Evolutionary conservation across 2,888 invertebrate species (phyloP).

Genomic region (Morinoia aosen): DNA sequence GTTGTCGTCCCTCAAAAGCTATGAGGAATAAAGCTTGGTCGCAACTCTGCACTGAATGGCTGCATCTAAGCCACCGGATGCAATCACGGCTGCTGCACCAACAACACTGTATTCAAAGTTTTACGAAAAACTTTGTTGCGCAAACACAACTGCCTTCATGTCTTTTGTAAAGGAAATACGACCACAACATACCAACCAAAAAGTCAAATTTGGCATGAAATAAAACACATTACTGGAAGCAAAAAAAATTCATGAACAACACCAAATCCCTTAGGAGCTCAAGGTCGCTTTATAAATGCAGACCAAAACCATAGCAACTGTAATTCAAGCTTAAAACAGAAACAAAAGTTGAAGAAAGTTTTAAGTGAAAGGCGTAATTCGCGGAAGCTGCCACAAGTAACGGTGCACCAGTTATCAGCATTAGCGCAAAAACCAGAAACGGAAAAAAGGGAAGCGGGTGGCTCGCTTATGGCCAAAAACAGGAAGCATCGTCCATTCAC

Average conservation of each 20-base stretch:
- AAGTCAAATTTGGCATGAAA: not conserved
- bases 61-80: not conserved
- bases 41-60: not conserved
- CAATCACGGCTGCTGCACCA: not conserved
- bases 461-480: constrained; percentile 41
- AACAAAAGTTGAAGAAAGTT: not conserved
- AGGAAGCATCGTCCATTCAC: constrained; percentile 48
- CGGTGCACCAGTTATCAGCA: constrained; percentile 27
- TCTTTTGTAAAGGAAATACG: not conserved
- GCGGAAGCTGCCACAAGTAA: not conserved
- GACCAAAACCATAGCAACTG: not conserved
- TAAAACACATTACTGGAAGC: not conserved
- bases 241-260: not conserved
- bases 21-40: not conserved
- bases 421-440: constrained; percentile 12
- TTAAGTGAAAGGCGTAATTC: not conserved
- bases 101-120: not conserved
- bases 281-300: not conserved
- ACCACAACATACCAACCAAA: not conserved
- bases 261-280: not conserved
- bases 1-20: not conserved
- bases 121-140: not conserved
- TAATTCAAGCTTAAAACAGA: not conserved
- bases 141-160: not conserved
- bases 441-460: not conserved